Evolutionary conservation across 2,113 vertebrate genomes (phyloP), one percentile per base, ranked within the genome.

Genomic region (Rhodinocichla rosea): DNA sequence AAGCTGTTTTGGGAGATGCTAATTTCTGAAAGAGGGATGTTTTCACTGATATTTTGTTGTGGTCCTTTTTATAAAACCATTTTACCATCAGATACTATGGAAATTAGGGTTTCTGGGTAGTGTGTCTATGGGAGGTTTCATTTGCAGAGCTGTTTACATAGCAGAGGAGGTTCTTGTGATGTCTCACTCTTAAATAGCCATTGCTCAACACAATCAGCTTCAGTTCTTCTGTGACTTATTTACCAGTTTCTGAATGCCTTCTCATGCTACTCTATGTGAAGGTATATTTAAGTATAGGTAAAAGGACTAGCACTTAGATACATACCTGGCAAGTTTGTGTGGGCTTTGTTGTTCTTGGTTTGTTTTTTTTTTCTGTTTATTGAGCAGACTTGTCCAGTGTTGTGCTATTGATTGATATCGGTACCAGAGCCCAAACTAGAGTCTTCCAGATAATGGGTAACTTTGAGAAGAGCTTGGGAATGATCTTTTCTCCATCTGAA

Each of bases 41-140:
- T 80, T 76, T 73, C 24, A 42, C 37, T 73, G 44, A 2, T 71
- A 22, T 0, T 90, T 86, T 71, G 8, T 76, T 70, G 11, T 78
- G 33, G 42, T 81, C 8, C 6, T 67, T 53, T 86, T 45, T 70
- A 26, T 39, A 64, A 88, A 80, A 68, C 13, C 7, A 24, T 62
- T 84, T 52, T 64, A 24, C 17, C 5, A 3, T 33, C 27, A 49
- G 7, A 59, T 40, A 9, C 12, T 45, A 17, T 8, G 0, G 0
- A 45, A 83, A 28, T 39, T 15, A 55, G n/a, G 6, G 7, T 83
- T 91, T 89, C 45, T 83, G 45, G 9, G 24, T 44, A n/a, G 4
- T 28, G 6, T 74, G 35, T 83, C 39, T 56, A 0, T 47, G 40
- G 39, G 6, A 87, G 13, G 53, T 85, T 91, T 87, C 17, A 44